Conservation (phyloP, 2,888 invertebrate genomes). For the Mythimna ferrago region DNA sequence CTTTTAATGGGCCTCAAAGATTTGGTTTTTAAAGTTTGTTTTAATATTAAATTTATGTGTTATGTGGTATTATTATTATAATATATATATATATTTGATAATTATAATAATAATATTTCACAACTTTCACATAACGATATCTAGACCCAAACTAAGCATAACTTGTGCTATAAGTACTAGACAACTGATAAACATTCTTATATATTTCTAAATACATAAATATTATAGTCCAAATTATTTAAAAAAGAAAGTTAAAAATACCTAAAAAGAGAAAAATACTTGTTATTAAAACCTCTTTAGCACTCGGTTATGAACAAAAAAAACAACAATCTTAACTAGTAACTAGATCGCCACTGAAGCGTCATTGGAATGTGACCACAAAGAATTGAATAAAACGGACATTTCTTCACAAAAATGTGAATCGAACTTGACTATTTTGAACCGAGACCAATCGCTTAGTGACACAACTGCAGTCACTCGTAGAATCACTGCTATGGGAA, state of each 20-base stretch:
- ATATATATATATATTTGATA: no score
- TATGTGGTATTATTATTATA: no score
- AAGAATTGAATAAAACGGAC: constrained; percentile 75
- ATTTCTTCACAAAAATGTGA: constrained; percentile 78
- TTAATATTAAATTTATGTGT: neutral
- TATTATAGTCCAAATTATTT: no score
- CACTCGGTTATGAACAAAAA: constrained; percentile 53
- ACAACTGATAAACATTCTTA: no score
- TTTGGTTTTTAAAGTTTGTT: constrained; percentile 4
- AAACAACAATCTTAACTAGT: constrained; percentile 58
- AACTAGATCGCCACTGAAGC: constrained; percentile 72
- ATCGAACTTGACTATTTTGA: constrained; percentile 66
- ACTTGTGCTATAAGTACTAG: no score
- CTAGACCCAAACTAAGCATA: no score
- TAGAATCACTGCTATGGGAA: constrained; percentile 79
- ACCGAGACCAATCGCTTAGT: constrained; percentile 81
- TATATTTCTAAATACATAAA: no score
- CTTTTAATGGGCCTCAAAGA: constrained; percentile 22
- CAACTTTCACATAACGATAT: no score
- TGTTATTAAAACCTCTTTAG: constrained; percentile 44
- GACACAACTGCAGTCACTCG: constrained; percentile 78
- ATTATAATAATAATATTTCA: no score
- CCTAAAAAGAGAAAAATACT: constrained; percentile 22
- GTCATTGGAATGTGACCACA: constrained; percentile 81
- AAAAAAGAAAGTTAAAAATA: no score